A percentile compares a stretch with the other conserved stretches of the same genome.
Evolutionary conservation across 1,140 invertebrate species (phyloP).

Genomic region (Heliconius himera): DNA sequence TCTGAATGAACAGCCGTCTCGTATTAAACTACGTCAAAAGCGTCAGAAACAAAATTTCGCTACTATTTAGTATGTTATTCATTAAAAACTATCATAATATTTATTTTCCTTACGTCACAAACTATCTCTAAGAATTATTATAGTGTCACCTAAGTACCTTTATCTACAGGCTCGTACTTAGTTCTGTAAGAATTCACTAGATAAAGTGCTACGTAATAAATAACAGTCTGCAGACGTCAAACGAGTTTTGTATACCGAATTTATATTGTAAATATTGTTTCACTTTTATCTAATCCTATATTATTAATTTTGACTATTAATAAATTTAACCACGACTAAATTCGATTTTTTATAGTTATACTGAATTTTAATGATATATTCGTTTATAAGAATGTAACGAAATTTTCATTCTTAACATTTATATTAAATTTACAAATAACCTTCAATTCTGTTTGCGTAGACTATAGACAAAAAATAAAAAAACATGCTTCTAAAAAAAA

Average conservation of each 20-base stretch:
- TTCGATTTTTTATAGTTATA: neutral
- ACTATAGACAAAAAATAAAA: no score
- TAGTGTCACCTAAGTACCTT: neutral
- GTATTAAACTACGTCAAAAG: no score
- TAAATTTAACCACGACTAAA: no score
- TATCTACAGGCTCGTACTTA: slow-evolving; percentile 10
- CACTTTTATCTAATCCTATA: neutral
- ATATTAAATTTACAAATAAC: neutral
- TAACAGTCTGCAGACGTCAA: slow-evolving; percentile 1
- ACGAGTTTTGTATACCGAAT: neutral
- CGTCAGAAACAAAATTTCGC: neutral
- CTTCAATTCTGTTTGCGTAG: no score
- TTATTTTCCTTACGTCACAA: neutral
- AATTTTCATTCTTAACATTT: no score
- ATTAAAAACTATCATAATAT: slow-evolving; percentile 4
- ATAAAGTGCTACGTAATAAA: slow-evolving; percentile 9
- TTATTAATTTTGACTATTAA: no score
- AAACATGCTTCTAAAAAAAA: neutral
- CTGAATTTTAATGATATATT: neutral
- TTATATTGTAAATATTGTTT: neutral
- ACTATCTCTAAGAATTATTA: slow-evolving; percentile 1
- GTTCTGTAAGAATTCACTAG: slow-evolving; percentile 1
- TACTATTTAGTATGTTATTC: neutral
- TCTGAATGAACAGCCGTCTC: neutral
- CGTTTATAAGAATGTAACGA: no score